Percentiles rank a stretch among this genome's conserved stretches.
These are phyloP conservation scores for Tetramorium alpestre DNA, from an alignment of 1,140 invertebrate genomes.

Conservation along the genomic window DNA sequence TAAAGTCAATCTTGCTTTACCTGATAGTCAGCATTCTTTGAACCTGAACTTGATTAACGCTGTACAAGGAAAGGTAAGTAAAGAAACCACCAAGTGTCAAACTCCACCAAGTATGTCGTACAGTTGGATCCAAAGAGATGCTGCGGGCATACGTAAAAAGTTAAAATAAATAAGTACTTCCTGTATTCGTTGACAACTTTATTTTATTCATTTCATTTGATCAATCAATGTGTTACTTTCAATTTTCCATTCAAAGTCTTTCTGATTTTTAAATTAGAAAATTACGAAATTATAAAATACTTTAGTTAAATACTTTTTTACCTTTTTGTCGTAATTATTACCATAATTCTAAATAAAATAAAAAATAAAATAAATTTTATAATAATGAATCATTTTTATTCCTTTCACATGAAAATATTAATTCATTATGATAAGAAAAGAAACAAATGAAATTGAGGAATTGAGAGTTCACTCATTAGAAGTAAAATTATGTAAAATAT, in stretches of 20 bases:
- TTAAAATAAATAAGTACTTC: constrained; percentile 15
- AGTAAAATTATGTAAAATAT: not conserved
- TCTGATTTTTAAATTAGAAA: not conserved
- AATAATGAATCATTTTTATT: not conserved
- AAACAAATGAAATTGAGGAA: not conserved
- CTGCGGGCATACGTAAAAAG: constrained; percentile 77
- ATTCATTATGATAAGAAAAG: not conserved
- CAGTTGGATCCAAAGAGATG: constrained; percentile 89
- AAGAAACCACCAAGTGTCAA: constrained; percentile 92
- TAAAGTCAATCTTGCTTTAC: constrained; percentile 66
- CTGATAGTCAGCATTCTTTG: constrained; percentile 80
- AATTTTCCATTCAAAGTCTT: not conserved
- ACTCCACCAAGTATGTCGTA: constrained; percentile 92
- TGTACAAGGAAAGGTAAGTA: constrained; percentile 93
- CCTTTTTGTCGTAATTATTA: not conserved
- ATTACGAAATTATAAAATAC: not conserved
- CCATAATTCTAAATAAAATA: not conserved
- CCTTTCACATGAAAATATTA: not conserved
- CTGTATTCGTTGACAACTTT: constrained; percentile 5
- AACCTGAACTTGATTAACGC: constrained; percentile 90
- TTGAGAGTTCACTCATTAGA: not conserved
- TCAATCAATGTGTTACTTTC: not conserved
- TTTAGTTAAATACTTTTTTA: not conserved
- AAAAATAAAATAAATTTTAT: not conserved
- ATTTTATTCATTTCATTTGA: not conserved